These are phyloP conservation scores for Orthosia cruda DNA, from an alignment of 2,888 invertebrate genomes.

Conservation along the genomic window DNA sequence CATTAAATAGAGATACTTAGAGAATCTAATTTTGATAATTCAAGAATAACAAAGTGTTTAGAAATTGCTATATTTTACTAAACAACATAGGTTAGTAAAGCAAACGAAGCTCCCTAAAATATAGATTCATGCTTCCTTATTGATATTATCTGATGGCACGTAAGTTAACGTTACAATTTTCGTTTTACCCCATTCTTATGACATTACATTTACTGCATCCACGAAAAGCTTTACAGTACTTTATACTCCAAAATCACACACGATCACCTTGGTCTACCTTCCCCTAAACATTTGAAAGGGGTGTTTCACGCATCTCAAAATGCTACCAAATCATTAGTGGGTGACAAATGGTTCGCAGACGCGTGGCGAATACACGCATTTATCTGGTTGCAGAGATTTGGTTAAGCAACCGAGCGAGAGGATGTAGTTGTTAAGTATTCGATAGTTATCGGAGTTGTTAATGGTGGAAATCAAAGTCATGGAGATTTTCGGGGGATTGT, in stretches of 20 bases:
- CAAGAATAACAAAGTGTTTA: background rate
- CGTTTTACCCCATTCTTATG: background rate
- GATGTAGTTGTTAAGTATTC: slow-evolving; percentile 39
- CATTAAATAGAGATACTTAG: no score
- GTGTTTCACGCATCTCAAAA: slow-evolving; percentile 58
- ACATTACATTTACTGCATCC: background rate
- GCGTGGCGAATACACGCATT: slow-evolving; percentile 64
- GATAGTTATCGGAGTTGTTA: slow-evolving; percentile 32
- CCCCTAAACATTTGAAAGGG: slow-evolving; percentile 57
- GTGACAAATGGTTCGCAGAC: slow-evolving; percentile 67
- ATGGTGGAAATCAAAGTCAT: slow-evolving; percentile 14
- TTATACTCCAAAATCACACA: slow-evolving; percentile 2
- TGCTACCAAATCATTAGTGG: slow-evolving; percentile 67
- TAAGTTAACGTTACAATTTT: background rate
- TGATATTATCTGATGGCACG: background rate
- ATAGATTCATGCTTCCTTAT: background rate
- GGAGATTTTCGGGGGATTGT: background rate
- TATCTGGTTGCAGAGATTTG: slow-evolving; percentile 61
- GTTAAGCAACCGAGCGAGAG: slow-evolving; percentile 38
- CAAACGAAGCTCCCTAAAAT: background rate
- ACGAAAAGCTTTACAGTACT: background rate
- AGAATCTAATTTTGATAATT: background rate
- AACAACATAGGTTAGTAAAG: background rate
- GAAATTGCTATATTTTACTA: background rate
- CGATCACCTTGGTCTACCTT: slow-evolving; percentile 23